phyloP scores from a whole-genome alignment of 2,797 vertebrate genomes.

The Argya squamiceps region DNA sequence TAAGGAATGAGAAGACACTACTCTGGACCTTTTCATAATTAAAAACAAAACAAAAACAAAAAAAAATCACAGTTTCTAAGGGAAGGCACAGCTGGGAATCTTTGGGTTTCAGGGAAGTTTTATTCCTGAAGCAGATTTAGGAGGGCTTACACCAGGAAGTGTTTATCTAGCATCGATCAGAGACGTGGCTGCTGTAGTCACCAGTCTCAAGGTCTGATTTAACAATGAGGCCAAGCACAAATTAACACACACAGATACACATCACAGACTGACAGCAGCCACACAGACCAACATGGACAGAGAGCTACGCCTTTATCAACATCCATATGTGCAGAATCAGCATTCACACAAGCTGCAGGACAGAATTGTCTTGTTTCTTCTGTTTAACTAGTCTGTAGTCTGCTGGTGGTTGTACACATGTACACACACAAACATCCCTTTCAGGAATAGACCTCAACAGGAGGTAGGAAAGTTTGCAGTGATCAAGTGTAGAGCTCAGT shows the following conservation, averaged over 20 bases:
- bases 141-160: not conserved
- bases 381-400: not conserved
- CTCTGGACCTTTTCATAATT: not conserved
- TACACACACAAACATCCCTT: accelerated
- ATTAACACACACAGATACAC: not conserved
- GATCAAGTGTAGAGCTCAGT: not conserved
- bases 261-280: not conserved
- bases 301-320: not conserved
- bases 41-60: not conserved
- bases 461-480: not conserved
- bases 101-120: not conserved
- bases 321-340: not conserved
- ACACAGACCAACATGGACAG: not conserved
- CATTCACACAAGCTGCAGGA: not conserved
- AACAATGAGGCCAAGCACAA: not conserved
- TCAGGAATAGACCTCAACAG: not conserved
- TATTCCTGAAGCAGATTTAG: not conserved
- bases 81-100: not conserved
- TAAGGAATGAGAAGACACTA: not conserved
- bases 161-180: not conserved
- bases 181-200: not conserved
- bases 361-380: not conserved
- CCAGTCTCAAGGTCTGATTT: not conserved
- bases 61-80: not conserved
- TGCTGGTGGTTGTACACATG: not conserved